A percentile compares a stretch with the other conserved stretches of the same genome.
phyloP scores from a whole-genome alignment of 2,797 vertebrate genomes.

The Helicolenus hilgendorfi region DNA sequence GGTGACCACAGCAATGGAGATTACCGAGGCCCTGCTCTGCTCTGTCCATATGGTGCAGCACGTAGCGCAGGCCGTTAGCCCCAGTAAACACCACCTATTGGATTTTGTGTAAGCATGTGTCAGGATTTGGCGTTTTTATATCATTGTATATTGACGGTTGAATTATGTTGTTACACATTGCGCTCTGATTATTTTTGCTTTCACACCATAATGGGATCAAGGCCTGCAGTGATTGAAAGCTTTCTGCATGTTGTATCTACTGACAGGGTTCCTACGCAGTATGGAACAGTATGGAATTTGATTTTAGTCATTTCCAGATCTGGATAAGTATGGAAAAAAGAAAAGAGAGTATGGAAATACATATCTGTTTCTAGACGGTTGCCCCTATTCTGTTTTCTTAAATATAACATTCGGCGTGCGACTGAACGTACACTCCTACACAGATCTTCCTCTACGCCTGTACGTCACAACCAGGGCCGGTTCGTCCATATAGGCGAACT shows the following conservation, averaged over 20 bases:
- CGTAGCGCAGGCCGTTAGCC: constrained; percentile 14
- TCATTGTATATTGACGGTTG: constrained; percentile 43
- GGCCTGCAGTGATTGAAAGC: constrained; percentile 21
- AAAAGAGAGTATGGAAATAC: no score
- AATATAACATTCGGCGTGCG: accelerated
- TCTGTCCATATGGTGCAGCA: constrained; percentile 39
- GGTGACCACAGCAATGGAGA: constrained; percentile 58
- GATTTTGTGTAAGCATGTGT: constrained; percentile 52
- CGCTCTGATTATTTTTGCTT: constrained; percentile 55
- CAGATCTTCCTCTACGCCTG: no score
- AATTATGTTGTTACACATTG: constrained; percentile 49
- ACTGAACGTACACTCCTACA: no score
- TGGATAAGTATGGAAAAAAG: no score
- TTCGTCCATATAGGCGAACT: no score
- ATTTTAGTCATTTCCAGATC: no score
- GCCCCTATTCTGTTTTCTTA: no score
- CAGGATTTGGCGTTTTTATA: constrained; percentile 50
- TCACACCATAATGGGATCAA: constrained; percentile 50
- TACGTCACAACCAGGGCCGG: no score
- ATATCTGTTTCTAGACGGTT: accelerated
- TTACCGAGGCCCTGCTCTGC: constrained; percentile 26
- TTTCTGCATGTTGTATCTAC: not conserved
- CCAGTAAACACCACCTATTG: constrained; percentile 47
- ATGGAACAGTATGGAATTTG: no score
- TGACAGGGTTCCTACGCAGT: no score